A percentile compares a stretch with the other conserved stretches of the same genome.
Evolutionary conservation across 1,140 invertebrate species (phyloP).

Genomic region (Stegodyphus dumicola): DNA sequence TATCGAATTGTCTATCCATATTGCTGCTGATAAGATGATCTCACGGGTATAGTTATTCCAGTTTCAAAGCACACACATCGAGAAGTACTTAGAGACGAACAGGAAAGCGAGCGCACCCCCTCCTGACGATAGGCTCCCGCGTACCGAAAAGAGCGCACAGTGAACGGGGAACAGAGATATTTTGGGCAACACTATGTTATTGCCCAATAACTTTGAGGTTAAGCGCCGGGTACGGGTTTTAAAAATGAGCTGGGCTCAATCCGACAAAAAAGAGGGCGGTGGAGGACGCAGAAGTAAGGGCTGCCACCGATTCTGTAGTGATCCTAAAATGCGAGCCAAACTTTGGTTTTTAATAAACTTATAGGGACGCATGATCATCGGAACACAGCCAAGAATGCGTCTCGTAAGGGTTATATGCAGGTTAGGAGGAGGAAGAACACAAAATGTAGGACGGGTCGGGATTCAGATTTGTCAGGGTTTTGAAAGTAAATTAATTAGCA

Average conservation of each 20-base stretch:
- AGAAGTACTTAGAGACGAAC: not conserved
- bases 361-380: too few relatives aligned
- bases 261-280: not conserved
- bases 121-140: not conserved
- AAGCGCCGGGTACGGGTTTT: not conserved
- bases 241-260: too few relatives aligned
- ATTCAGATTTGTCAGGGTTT: too few relatives aligned
- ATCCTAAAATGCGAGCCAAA: too few relatives aligned
- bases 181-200: slow-evolving; percentile 19
- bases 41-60: not conserved
- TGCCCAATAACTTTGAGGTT: slow-evolving; percentile 44
- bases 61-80: slow-evolving; percentile 9
- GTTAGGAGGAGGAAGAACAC: too few relatives aligned
- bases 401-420: too few relatives aligned
- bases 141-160: slow-evolving; percentile 15
- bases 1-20: slow-evolving; percentile 53
- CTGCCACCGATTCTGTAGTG: too few relatives aligned
- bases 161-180: slow-evolving; percentile 33
- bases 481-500: too few relatives aligned
- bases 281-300: not conserved
- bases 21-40: not conserved
- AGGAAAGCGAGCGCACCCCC: slow-evolving; percentile 3
- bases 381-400: too few relatives aligned
- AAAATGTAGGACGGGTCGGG: too few relatives aligned
- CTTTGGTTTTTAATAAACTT: too few relatives aligned